phyloP scores from a whole-genome alignment of 2,797 vertebrate genomes.

The Lates japonicus region DNA sequence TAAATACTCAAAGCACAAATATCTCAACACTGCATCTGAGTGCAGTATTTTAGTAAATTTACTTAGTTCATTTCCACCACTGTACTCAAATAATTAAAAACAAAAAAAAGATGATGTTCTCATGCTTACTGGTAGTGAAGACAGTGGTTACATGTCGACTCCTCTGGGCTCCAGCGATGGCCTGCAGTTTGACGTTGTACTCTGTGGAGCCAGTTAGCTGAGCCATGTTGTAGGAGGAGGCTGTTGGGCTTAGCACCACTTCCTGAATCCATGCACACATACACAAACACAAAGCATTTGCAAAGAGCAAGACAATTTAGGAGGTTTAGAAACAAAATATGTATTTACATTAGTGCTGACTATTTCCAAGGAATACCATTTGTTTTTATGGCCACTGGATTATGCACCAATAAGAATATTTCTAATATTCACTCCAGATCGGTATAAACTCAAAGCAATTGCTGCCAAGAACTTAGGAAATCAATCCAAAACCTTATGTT shows the following conservation, averaged over 20 bases:
- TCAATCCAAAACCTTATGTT: not conserved
- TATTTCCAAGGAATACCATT: not conserved
- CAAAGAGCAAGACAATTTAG: not conserved
- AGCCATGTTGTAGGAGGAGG: conserved; percentile 89
- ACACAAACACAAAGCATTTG: not conserved
- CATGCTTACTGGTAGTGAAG: conserved; percentile 91
- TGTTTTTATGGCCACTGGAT: too few species aligned
- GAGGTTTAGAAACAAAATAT: not conserved
- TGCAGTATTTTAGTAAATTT: too few species aligned
- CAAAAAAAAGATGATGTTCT: not conserved
- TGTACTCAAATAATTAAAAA: too few species aligned
- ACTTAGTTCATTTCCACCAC: too few species aligned
- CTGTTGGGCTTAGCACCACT: conserved; percentile 88
- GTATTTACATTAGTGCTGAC: not conserved
- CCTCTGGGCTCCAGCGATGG: conserved; percentile 83
- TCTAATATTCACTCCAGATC: too few species aligned
- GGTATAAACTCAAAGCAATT: not conserved
- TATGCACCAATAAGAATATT: not conserved
- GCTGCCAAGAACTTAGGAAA: not conserved
- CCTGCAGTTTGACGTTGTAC: conserved; percentile 89
- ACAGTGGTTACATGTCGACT: conserved; percentile 84
- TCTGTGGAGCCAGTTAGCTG: conserved; percentile 89
- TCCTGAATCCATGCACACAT: conserved; percentile 81
- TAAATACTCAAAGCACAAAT: too few species aligned
- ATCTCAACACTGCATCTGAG: too few species aligned